Evolutionary conservation across 2,113 vertebrate species (phyloP).

Genomic region (Miniopterus natalensis): DNA sequence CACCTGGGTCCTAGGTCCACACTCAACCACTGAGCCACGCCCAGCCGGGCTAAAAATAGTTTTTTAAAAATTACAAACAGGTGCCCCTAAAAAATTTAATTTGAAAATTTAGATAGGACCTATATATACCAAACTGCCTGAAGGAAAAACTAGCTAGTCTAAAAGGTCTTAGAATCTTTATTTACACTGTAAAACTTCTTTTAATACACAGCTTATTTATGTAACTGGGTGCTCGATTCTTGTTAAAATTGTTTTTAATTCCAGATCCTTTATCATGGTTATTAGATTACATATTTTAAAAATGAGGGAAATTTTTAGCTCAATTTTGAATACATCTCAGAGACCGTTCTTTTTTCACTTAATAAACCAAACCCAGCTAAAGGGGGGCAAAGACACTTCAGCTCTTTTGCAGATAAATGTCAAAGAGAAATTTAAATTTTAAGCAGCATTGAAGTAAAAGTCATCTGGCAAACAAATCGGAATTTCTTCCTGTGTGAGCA

Average conservation of each 20-base stretch:
- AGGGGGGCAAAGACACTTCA: not conserved
- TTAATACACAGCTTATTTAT: not conserved
- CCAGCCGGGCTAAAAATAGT: no score
- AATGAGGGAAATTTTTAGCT: not conserved
- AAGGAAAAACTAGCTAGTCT: not conserved
- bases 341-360: not conserved
- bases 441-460: not conserved
- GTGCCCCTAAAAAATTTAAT: not conserved
- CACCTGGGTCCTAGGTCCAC: no score
- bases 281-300: conserved; percentile 1
- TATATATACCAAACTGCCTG: not conserved
- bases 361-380: not conserved
- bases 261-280: not conserved
- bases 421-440: conserved; percentile 39
- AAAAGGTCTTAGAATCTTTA: not conserved
- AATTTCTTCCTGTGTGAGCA: not conserved
- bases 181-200: not conserved
- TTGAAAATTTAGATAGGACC: conserved; percentile 16
- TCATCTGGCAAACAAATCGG: not conserved
- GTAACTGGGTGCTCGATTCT: not conserved
- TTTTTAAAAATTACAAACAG: not conserved
- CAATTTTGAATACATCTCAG: not conserved
- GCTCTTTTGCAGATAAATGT: conserved; percentile 25
- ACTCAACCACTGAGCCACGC: no score
- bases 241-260: conserved; percentile 7